Conservation (phyloP, 2,888 invertebrate species). For the Endotricha flammealis region DNA sequence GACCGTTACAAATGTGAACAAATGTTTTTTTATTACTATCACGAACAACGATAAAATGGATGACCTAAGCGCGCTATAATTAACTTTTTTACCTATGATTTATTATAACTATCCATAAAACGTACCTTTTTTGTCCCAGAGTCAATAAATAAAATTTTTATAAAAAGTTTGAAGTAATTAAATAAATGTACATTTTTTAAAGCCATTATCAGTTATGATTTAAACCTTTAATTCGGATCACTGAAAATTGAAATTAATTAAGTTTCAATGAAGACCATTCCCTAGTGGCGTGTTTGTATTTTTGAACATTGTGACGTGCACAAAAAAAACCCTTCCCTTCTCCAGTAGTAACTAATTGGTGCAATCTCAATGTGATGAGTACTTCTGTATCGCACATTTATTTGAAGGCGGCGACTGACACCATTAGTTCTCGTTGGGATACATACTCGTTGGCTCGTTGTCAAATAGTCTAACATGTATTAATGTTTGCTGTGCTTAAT, state of each 20-base stretch:
- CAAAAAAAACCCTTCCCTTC: constrained; percentile 44
- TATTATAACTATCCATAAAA: too few relatives aligned
- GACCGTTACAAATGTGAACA: too few relatives aligned
- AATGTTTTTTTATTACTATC: too few relatives aligned
- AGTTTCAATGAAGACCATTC: constrained; percentile 36
- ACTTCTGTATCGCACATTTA: constrained; percentile 11
- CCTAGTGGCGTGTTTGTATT: constrained; percentile 32
- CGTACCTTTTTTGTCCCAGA: too few relatives aligned
- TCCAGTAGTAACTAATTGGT: constrained; percentile 22
- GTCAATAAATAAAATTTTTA: constrained; percentile 1
- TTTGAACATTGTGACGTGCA: constrained; percentile 45
- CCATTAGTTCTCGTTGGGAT: too few relatives aligned
- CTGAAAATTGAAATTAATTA: constrained; percentile 15
- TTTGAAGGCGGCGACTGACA: constrained; percentile 8
- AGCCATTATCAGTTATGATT: constrained; percentile 1
- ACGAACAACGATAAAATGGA: too few relatives aligned
- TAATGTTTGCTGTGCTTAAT: too few relatives aligned
- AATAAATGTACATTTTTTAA: neutral
- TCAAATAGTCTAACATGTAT: too few relatives aligned
- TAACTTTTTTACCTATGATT: too few relatives aligned
- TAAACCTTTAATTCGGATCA: too few relatives aligned
- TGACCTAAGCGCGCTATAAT: too few relatives aligned
- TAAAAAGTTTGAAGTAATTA: neutral
- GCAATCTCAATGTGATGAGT: constrained; percentile 17
- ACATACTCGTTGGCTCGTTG: too few relatives aligned